Evolutionary conservation across 1,140 invertebrate species (phyloP).

Genomic region (Melipona quadrifasciata): DNA sequence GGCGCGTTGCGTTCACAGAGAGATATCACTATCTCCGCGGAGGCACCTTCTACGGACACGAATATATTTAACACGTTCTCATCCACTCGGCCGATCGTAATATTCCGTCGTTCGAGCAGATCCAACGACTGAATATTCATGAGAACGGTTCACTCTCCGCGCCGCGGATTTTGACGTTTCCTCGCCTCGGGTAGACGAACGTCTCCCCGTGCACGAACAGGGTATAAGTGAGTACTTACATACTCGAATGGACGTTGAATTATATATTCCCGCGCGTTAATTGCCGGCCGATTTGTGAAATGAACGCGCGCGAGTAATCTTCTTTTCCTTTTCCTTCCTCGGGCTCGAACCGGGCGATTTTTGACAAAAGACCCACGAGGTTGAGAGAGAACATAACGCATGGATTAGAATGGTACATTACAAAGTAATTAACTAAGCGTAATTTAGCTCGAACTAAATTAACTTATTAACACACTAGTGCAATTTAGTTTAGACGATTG

Average conservation of each 20-base stretch:
- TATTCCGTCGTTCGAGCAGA: conserved; percentile 39
- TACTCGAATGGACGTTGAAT: neutral
- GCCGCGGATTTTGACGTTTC: conserved; percentile 47
- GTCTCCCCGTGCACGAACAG: neutral
- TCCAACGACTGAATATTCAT: conserved; percentile 50
- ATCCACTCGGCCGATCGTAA: conserved; percentile 10
- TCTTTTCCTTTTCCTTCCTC: too few relatives aligned
- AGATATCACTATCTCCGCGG: conserved; percentile 39
- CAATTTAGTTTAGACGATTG: too few relatives aligned
- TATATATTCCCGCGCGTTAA: conserved; percentile 11
- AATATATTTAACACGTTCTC: conserved; percentile 41
- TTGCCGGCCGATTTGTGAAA: conserved; percentile 27
- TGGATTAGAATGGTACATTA: too few relatives aligned
- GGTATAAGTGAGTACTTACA: neutral
- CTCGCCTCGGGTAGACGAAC: conserved; percentile 31
- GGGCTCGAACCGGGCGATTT: too few relatives aligned
- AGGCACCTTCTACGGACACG: conserved; percentile 49
- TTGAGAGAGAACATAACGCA: too few relatives aligned
- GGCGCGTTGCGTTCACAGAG: conserved; percentile 36
- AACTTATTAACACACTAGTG: too few relatives aligned
- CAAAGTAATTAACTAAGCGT: too few relatives aligned
- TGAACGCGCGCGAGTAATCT: neutral
- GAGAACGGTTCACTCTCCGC: conserved; percentile 19
- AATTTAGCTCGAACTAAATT: too few relatives aligned
- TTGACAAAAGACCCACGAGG: too few relatives aligned